Evolutionary conservation across 1,140 invertebrate genomes (phyloP).

Genomic region (Homalodisca vitripennis): DNA sequence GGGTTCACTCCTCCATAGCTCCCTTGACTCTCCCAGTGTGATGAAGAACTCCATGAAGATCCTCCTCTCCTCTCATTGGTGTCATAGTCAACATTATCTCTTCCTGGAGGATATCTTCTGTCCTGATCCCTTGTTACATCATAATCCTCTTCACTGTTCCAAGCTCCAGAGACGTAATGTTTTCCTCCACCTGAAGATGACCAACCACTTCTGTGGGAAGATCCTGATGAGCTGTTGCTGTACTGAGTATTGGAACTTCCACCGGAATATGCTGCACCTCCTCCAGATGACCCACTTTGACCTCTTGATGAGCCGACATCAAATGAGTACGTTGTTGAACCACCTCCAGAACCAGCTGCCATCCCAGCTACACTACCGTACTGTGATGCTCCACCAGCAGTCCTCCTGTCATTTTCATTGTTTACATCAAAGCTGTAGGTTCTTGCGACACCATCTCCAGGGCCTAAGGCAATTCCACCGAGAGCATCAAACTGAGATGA

Average conservation of each 20-base stretch:
- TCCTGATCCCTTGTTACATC: conserved; percentile 9
- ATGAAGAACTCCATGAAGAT: conserved; percentile 3
- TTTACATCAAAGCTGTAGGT: conserved; percentile 38
- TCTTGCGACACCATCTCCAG: conserved; percentile 37
- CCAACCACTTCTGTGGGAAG: conserved; percentile 10
- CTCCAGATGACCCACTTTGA: background rate
- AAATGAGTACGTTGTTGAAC: background rate
- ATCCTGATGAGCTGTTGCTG: background rate
- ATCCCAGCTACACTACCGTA: background rate
- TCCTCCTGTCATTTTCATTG: conserved; percentile 16
- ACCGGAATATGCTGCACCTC: background rate
- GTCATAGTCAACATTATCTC: conserved; percentile 27
- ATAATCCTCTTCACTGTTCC: conserved; percentile 16
- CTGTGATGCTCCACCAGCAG: background rate
- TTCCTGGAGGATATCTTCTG: background rate
- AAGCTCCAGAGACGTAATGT: conserved; percentile 24
- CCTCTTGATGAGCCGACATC: background rate
- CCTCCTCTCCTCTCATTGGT: background rate
- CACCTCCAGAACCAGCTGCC: background rate
- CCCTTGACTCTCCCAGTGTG: background rate
- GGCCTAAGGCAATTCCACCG: conserved; percentile 34
- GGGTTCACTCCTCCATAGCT: background rate
- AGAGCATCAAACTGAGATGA: conserved; percentile 32
- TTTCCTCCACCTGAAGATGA: background rate
- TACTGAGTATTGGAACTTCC: conserved; percentile 13